Evolutionary conservation across 2,113 vertebrate species (phyloP), one percentile per base, ranked within the genome.

Genomic region (Channa argus): DNA sequence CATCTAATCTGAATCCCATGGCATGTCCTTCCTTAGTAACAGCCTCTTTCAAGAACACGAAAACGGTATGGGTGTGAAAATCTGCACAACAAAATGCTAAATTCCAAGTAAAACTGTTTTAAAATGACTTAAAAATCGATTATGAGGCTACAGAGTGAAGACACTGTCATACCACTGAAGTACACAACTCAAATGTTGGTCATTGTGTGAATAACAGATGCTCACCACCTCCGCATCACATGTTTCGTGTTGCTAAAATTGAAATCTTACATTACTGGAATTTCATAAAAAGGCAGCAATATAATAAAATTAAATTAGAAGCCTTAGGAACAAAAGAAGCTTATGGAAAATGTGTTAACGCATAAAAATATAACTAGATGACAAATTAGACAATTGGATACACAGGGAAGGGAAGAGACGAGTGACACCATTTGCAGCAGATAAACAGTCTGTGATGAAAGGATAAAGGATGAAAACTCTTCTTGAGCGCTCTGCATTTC

Each of bases 161-260:
- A 4, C 39, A n/a, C 71, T 8, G 45, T 51, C 8, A 10, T 24
- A 34, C 60, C 1, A 47, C 33, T 86, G 11, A 73, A 77, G 34
- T 12, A 39, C 33, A 47, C 8, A 34, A 9, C 9, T 41, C 5
- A 46, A 56, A 5, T 66, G 46, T 55, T 63, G 41, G 45, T 67
- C 33, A 53, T 45, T 69, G 50, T 73, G 52, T 64, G 58, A 61
- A 68, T 66, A 87, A 68, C 74, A 77, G 64, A 79, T 71, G 75
- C 72, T 74, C 45, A 5, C 49, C 80, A 49, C 68, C 84, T 63
- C 65, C 55, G 4, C 52, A 45, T 78, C 51, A 59, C 34, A 12
- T 72, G 46, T 72, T 36, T 45, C 12, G 15, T 43, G 38, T 24
- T 11, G 24, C 52, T 62, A 34, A 74, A 82, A 69, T 65, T 55